Percentiles rank a stretch among this genome's conserved stretches.
These are phyloP conservation scores for Aelia acuminata DNA, from an alignment of 2,888 invertebrate genomes.

Conservation along the genomic window DNA sequence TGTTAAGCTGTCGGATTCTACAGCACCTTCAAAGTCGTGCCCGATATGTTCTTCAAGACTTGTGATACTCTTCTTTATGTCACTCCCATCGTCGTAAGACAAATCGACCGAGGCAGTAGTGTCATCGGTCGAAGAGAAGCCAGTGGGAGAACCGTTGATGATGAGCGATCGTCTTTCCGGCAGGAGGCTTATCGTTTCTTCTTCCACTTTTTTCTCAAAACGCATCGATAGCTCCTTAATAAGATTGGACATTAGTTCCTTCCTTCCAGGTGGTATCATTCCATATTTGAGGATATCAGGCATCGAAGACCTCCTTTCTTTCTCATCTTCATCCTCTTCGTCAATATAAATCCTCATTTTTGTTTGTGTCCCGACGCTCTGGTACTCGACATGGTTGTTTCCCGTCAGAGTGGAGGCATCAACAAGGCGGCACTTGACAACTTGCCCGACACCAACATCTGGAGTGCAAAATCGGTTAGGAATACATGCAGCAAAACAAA, in stretches of 20 bases:
- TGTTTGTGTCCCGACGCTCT: conserved; percentile 58
- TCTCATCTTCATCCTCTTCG: conserved; percentile 44
- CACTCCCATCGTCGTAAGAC: conserved; percentile 16
- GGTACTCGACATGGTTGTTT: conserved; percentile 2
- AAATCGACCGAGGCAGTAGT: conserved; percentile 53
- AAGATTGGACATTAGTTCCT: conserved; percentile 44
- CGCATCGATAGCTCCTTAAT: conserved; percentile 54
- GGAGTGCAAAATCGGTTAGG: conserved; percentile 58
- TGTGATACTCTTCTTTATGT: conserved; percentile 37
- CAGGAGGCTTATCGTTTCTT: conserved; percentile 43
- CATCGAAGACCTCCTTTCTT: conserved; percentile 11
- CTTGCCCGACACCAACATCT: conserved; percentile 58
- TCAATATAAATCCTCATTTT: conserved; percentile 58
- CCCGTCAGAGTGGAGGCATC: conserved; percentile 11
- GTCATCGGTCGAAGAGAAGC: conserved; percentile 60
- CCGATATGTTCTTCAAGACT: conserved; percentile 56
- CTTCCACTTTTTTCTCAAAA: conserved; percentile 55
- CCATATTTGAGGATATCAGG: conserved; percentile 55
- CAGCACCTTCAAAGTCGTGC: conserved; percentile 49
- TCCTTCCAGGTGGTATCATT: conserved; percentile 6
- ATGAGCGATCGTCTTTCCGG: conserved; percentile 6
- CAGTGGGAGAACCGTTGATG: conserved; percentile 40
- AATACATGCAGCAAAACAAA: conserved; percentile 55
- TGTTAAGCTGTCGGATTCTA: conserved; percentile 34
- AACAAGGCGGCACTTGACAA: conserved; percentile 50